Percentiles rank a stretch among this genome's conserved stretches.
phyloP scores from a whole-genome alignment of 1,140 invertebrate species.

The Lepidurus apus region DNA sequence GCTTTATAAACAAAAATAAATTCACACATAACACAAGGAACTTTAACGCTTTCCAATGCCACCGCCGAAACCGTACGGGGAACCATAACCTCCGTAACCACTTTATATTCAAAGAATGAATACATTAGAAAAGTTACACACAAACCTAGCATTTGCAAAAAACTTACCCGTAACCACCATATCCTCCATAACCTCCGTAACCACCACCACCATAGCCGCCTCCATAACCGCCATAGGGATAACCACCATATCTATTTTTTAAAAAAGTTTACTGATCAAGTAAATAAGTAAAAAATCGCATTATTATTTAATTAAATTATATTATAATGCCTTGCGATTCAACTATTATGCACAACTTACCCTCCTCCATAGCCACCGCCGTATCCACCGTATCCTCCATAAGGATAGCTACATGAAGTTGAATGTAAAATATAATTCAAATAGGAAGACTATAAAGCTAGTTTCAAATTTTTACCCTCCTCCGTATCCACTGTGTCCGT shows the following conservation, averaged over 20 bases:
- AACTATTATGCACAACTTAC: no score
- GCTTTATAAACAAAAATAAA: neutral
- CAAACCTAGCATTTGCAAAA: neutral
- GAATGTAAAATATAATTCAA: neutral
- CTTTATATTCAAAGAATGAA: neutral
- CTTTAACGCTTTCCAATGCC: constrained; percentile 7
- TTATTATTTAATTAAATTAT: no score
- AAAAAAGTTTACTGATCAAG: no score
- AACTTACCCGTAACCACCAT: neutral
- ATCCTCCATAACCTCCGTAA: neutral
- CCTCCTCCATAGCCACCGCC: neutral
- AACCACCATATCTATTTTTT: neutral
- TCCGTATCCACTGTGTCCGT: neutral
- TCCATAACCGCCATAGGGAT: neutral
- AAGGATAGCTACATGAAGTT: neutral
- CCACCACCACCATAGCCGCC: neutral
- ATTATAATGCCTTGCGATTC: no score
- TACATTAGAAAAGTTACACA: neutral
- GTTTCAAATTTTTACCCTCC: neutral
- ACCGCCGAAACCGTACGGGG: neutral
- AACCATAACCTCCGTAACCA: neutral
- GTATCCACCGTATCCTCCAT: neutral
- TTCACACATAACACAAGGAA: neutral
- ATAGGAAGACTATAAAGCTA: neutral
- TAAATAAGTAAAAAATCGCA: no score